phyloP scores from a whole-genome alignment of 2,113 vertebrate genomes.

The Corydoras maculifer region DNA sequence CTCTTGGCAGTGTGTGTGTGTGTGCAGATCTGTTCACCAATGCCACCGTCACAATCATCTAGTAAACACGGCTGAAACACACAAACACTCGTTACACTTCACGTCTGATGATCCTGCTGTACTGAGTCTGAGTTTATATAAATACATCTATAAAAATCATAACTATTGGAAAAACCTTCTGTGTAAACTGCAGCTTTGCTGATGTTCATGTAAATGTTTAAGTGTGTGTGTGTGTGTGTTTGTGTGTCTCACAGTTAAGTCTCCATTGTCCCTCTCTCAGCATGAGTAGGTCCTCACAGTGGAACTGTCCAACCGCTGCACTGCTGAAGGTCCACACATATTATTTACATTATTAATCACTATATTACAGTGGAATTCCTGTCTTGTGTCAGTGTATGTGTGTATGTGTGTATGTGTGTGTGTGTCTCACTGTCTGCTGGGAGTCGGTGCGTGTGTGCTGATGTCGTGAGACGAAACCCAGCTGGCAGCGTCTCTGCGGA shows the following conservation, averaged over 20 bases:
- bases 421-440: constrained; percentile 76
- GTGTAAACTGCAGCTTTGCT: too few relatives aligned
- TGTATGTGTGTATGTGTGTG: constrained; percentile 20
- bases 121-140: too few relatives aligned
- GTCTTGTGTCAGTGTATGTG: background rate
- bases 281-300: constrained; percentile 99
- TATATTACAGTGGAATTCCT: constrained; percentile 48
- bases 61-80: constrained; percentile 11
- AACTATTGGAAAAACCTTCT: too few relatives aligned
- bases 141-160: too few relatives aligned
- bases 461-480: constrained; percentile 91
- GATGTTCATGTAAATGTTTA: too few relatives aligned
- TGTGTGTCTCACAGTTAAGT: background rate
- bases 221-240: background rate
- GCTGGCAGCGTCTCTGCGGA: constrained; percentile 94
- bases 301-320: constrained; percentile 97
- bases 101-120: background rate
- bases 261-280: constrained; percentile 68
- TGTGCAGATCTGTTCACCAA: constrained; percentile 11
- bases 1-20: constrained; percentile 38
- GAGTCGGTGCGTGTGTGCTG: constrained; percentile 86
- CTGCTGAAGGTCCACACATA: constrained; percentile 70
- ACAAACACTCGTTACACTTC: background rate
- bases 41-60: constrained; percentile 9
- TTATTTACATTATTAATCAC: constrained; percentile 47